Base-by-base conservation (phyloP, 2,888 invertebrate genomes). In the Erebia palarica region DNA sequence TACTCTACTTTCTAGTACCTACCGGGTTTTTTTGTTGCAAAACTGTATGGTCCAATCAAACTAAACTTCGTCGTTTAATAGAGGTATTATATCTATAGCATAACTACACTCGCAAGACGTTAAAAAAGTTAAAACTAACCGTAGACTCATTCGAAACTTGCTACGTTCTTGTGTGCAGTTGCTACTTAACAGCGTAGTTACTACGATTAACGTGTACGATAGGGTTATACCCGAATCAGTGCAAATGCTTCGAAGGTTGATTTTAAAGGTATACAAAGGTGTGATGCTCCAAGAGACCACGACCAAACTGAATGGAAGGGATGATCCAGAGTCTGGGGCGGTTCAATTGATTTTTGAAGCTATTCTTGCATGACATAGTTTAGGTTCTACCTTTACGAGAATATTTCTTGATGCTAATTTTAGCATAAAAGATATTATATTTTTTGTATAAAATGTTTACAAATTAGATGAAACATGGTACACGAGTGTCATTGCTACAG, bases 341-440 rank as follows among this genome's bases (percentile, higher is more conserved):
- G 1, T 36, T 36, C 85, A 87, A 92, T 92, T 91, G 91, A 92
- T 92, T 92, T 90, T 89, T 80, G 82, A 80, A 77, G 85, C 87
- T 92, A 92, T 91, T 92, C 90, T 89, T 87, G 88, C 81, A 86
- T 86, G 75, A 70, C 74, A 74, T 69, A 71, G 71, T 69, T 65
- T 70, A 58, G 51, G 57, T 27, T 59, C 61, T 53, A 49, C 8
- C 14, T 42, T 53, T 53, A 55, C 13, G n/a, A 51, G n/a, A 13
- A 51, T 18, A 61, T 68, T n/a, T 64, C 16, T 21, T 58, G 13
- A 14, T 27, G 57, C 21, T 7, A 14, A n/a, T 51, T 51, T 51
- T n/a, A n/a, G 51, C 5, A 51, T 1, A n/a, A 5, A 13, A 4
- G n/a, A 51, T n/a, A 5, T 51, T 51, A 51, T 5, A 36, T 36